These are phyloP conservation scores for Geopemphigus sp. DNA, from an alignment of 1,140 invertebrate genomes.

Conservation along the genomic window DNA sequence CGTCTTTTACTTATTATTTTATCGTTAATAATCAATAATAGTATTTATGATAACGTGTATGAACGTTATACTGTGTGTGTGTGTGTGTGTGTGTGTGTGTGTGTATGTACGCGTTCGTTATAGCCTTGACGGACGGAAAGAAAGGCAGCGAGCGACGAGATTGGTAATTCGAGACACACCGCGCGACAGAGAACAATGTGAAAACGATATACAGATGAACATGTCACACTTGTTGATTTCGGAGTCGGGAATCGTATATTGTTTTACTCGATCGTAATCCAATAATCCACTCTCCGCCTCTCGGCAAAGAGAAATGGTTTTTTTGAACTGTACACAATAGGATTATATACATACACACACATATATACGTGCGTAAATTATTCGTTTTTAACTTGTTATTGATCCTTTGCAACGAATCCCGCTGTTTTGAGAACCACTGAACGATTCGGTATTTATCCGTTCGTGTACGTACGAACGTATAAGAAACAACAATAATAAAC, in stretches of 20 bases:
- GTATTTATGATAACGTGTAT: neutral
- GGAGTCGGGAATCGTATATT: constrained; percentile 28
- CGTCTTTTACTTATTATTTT: neutral
- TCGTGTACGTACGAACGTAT: neutral
- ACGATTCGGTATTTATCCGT: neutral
- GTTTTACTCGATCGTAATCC: constrained; percentile 37
- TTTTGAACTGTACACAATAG: neutral
- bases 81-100: neutral
- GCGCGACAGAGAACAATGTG: constrained; percentile 44
- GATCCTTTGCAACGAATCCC: neutral
- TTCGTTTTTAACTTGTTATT: neutral
- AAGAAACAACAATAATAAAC: constrained; percentile 24
- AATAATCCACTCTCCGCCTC: neutral
- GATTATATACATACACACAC: neutral
- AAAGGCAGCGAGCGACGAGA: neutral
- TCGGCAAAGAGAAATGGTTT: neutral
- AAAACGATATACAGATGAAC: constrained; percentile 41
- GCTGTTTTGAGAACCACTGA: constrained; percentile 26
- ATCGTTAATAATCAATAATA: constrained; percentile 8
- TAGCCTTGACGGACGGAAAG: constrained; percentile 22
- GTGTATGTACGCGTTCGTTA: neutral
- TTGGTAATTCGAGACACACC: constrained; percentile 46
- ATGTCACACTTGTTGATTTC: constrained; percentile 31
- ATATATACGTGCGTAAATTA: neutral
- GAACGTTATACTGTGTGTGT: no score